Evolutionary conservation across 2,797 vertebrate species (phyloP).

Genomic region (Bradypodion ventrale): DNA sequence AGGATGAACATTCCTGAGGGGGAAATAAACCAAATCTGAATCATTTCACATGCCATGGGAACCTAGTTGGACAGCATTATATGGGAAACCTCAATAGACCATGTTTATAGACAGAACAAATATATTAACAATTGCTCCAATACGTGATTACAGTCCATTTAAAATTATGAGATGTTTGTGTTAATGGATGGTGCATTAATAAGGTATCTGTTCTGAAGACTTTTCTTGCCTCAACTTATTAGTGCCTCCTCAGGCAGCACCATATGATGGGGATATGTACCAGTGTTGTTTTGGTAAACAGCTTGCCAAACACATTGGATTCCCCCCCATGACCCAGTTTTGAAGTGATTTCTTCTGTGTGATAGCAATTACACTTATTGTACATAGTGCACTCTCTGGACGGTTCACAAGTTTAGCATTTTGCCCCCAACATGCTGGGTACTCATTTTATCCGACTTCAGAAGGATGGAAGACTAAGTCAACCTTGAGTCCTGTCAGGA

Average conservation of each 20-base stretch:
- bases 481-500: no score
- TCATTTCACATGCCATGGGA: background rate
- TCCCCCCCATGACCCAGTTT: background rate
- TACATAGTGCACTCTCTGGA: no score
- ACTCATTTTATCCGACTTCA: no score
- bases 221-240: background rate
- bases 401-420: no score
- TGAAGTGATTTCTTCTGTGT: background rate
- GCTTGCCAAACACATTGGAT: background rate
- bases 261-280: background rate
- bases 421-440: no score
- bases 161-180: background rate
- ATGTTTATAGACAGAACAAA: background rate
- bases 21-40: background rate
- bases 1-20: background rate
- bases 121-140: background rate
- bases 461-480: no score
- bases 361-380: no score
- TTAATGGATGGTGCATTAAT: background rate
- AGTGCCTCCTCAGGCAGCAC: background rate
- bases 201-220: background rate
- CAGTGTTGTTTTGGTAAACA: background rate
- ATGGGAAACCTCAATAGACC: background rate
- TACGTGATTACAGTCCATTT: background rate
- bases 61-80: background rate